A percentile compares a stretch with the other conserved stretches of the same genome.
Evolutionary conservation across 1,140 invertebrate species (phyloP).

Genomic region (Laupala kohalensis): DNA sequence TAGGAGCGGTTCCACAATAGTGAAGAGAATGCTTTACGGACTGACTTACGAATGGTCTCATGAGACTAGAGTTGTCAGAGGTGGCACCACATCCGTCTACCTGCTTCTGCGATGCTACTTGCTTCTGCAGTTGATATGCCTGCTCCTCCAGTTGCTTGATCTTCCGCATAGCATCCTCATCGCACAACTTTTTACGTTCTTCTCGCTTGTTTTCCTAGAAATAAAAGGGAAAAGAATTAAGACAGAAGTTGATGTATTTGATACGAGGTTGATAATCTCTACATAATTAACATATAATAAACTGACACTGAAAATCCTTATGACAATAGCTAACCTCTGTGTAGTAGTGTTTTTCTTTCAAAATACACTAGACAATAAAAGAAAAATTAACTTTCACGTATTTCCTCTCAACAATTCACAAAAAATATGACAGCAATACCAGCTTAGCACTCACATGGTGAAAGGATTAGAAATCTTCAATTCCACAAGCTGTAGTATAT

Average conservation of each 20-base stretch:
- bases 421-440: too few species aligned
- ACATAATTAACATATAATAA: background rate
- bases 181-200: constrained; percentile 80
- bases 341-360: background rate
- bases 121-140: constrained; percentile 68
- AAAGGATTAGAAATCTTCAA: too few species aligned
- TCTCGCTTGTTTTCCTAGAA: constrained; percentile 77
- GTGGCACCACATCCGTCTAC: constrained; percentile 36
- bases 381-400: too few species aligned
- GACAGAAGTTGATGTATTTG: background rate
- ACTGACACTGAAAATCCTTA: background rate
- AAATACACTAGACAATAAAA: too few species aligned
- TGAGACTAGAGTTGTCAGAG: constrained; percentile 14
- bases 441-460: too few species aligned
- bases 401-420: too few species aligned
- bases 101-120: constrained; percentile 73
- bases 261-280: background rate
- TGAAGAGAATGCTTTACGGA: too few species aligned
- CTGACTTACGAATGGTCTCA: constrained; percentile 19
- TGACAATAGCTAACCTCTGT: too few species aligned
- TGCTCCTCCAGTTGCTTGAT: constrained; percentile 92
- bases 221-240: background rate
- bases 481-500: too few species aligned
- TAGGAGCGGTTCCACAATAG: too few species aligned
- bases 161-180: constrained; percentile 88